phyloP scores from a whole-genome alignment of 1,140 invertebrate genomes.

The Drosophila orosa region DNA sequence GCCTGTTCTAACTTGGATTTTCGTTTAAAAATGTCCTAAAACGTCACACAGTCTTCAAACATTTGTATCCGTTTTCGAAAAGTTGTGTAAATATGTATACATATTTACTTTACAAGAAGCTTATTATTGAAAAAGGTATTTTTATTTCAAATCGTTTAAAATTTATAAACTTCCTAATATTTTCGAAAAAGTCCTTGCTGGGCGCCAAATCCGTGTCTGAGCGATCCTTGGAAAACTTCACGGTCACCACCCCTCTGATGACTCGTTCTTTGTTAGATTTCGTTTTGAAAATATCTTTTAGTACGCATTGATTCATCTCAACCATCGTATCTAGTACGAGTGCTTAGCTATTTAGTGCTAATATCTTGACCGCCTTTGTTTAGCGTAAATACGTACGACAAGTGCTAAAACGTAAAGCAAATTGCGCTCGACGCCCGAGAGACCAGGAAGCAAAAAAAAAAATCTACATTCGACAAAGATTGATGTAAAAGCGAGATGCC shows the following conservation, averaged over 20 bases:
- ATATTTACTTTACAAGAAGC: too few species aligned
- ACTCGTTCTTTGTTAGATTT: background rate
- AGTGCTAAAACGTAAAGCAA: constrained; percentile 54
- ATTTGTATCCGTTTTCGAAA: too few species aligned
- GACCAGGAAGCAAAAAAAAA: constrained; percentile 72
- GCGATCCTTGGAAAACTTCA: background rate
- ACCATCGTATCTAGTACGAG: background rate
- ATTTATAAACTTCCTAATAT: too few species aligned
- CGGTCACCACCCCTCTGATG: background rate
- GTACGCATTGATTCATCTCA: background rate
- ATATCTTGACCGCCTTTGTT: constrained; percentile 34
- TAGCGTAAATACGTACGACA: constrained; percentile 37
- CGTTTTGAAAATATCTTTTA: background rate
- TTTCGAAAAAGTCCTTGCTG: background rate
- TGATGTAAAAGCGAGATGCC: constrained; percentile 75
- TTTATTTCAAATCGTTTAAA: too few species aligned
- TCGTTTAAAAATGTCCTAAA: too few species aligned
- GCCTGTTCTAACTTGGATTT: too few species aligned
- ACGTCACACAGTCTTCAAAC: too few species aligned
- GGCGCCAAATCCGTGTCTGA: background rate
- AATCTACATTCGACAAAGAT: constrained; percentile 72
- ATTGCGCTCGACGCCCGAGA: constrained; percentile 26
- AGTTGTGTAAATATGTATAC: too few species aligned
- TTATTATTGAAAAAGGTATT: too few species aligned
- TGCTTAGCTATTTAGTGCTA: constrained; percentile 20